Evolutionary conservation across 2,113 vertebrate species (phyloP).

Genomic region (Zosterops hypoxanthus): DNA sequence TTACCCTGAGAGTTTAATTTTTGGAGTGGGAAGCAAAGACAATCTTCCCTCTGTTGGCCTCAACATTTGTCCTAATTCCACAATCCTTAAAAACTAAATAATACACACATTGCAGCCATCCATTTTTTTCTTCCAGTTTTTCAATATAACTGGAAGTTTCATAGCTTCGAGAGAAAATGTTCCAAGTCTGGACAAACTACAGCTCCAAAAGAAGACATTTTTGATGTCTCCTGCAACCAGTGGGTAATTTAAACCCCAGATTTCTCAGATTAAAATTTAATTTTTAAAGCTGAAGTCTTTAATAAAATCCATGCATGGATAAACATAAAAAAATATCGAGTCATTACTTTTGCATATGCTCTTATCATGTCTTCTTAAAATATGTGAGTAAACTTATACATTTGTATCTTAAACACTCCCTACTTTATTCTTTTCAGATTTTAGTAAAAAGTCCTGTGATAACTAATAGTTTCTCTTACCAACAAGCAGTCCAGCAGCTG

Average conservation of each 20-base stretch:
- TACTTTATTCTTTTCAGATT: neutral
- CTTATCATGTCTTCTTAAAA: neutral
- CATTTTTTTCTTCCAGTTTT: neutral
- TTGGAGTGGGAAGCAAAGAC: neutral
- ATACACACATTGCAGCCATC: neutral
- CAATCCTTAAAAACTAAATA: neutral
- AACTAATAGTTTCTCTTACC: slow-evolving; percentile 69
- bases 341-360: neutral
- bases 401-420: neutral
- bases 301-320: neutral
- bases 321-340: neutral
- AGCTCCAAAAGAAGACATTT: neutral
- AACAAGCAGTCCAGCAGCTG: slow-evolving; percentile 44
- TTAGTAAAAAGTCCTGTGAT: neutral
- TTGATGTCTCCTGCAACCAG: neutral
- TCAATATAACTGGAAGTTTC: neutral
- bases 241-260: neutral
- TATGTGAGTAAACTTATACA: neutral
- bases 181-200: neutral
- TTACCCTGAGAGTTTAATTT: neutral
- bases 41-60: neutral
- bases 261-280: neutral
- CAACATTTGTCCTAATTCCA: neutral
- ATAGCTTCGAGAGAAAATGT: neutral
- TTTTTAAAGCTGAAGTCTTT: neutral